A percentile compares a stretch with the other conserved stretches of the same genome.
These are phyloP conservation scores for Talpa occidentalis DNA, from an alignment of 2,113 vertebrate species.

Conservation along the genomic window DNA sequence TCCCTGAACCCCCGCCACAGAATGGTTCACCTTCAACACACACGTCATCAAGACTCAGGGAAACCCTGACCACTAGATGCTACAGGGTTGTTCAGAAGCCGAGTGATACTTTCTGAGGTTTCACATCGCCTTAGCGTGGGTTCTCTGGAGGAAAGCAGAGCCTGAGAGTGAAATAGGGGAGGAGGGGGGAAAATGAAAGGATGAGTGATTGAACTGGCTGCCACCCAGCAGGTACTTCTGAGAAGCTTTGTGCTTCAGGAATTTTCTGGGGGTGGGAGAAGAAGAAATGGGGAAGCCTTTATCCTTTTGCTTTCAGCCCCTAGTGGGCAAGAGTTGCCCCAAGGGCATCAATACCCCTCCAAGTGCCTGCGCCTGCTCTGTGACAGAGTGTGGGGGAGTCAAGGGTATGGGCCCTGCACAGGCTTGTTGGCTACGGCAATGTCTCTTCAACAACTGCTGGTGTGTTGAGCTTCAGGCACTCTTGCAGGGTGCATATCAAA, in stretches of 20 bases:
- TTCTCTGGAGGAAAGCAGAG: slow-evolving; percentile 13
- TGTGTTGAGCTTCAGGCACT: neutral
- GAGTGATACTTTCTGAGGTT: neutral
- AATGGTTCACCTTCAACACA: neutral
- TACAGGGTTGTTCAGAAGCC: neutral
- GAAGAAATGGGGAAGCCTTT: neutral
- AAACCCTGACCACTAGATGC: neutral
- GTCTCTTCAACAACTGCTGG: neutral
- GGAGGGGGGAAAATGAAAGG: neutral
- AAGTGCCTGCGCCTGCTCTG: fast-evolving
- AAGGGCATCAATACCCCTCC: too few relatives aligned
- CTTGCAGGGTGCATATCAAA: neutral
- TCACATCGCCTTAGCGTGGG: neutral
- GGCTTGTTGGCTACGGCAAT: neutral
- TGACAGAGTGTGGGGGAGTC: neutral
- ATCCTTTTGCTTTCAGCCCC: neutral
- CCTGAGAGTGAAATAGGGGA: neutral
- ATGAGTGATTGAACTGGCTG: neutral
- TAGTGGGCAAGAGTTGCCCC: too few relatives aligned
- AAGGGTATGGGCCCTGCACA: neutral
- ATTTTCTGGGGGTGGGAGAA: too few relatives aligned
- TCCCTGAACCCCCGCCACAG: neutral
- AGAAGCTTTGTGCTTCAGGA: neutral
- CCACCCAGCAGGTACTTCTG: neutral
- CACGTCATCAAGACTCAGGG: neutral